Evolutionary conservation across 2,113 vertebrate species (phyloP).

Genomic region (Empidonax alnorum): DNA sequence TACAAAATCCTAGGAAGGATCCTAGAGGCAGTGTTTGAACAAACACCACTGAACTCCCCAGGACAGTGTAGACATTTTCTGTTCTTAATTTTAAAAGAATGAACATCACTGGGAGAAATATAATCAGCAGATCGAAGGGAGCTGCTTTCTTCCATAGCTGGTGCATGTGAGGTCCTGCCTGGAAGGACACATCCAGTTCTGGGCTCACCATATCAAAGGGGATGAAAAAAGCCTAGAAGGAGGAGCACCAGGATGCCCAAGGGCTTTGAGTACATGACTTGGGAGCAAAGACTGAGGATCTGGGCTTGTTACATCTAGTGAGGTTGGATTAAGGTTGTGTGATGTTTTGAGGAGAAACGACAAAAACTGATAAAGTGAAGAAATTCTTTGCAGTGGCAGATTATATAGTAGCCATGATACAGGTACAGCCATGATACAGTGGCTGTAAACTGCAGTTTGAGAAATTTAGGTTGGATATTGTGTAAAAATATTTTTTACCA

Average conservation of each 20-base stretch:
- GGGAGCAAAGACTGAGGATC: neutral
- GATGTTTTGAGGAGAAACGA: neutral
- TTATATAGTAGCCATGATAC: neutral
- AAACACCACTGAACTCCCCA: neutral
- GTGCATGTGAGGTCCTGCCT: accelerated
- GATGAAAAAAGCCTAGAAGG: neutral
- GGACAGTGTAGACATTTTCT: neutral
- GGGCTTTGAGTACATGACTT: neutral
- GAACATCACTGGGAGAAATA: neutral
- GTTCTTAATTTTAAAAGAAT: neutral
- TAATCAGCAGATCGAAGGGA: neutral
- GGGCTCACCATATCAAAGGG: neutral
- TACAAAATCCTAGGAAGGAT: neutral
- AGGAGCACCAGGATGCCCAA: neutral
- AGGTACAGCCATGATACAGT: neutral
- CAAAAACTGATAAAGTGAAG: neutral
- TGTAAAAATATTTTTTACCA: neutral
- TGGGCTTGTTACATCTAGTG: neutral
- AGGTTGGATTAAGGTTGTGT: neutral
- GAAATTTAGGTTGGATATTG: neutral
- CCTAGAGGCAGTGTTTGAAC: neutral
- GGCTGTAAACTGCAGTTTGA: neutral
- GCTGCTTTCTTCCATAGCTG: neutral
- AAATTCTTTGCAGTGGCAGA: neutral
- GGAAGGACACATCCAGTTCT: neutral